Base-by-base conservation (phyloP, 2,888 invertebrate genomes). In the Phaonia tiefii region DNA sequence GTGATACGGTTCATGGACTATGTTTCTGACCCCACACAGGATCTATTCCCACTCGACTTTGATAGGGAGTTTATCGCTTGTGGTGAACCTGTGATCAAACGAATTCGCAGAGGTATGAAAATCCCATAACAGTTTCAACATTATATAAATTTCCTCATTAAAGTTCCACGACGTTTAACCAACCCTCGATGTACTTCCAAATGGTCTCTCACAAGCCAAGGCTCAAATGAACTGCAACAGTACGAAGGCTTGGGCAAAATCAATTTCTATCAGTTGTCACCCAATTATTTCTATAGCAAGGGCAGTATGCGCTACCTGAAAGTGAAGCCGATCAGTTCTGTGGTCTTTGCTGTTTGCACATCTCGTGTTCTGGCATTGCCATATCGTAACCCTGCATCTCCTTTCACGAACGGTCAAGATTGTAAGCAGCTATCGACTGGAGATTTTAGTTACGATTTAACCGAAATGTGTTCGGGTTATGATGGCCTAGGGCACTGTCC, bases 251-350 rank as follows among this genome's bases (percentile, higher is more conserved):
- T 95, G 4, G 92, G 92, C 15, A 93, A 92, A 79, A 91, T 93
- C 0, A 94, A 93, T 86, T 95, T 93, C 88, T 95, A 96, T 86
- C 92, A 93, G 37, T 88, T 96, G 49, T 92, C 94, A 84, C 92
- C 96, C 0, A 94, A 95, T 88, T 96, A 96, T 85, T 95, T 95
- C 90, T 94, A 89, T 76, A 87, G 84, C 0, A 89, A 91, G 42
- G 92, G 92, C 58, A 91, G 90, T 2, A 91, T 92, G 82, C 92
- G 93, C 54, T 91, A 88, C 85, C 90, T 86, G 83, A 86, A 92
- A 83, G 91, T 95, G 67, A 89, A 92, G 63, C 92, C 93, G 42
- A 88, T 91, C 1, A 92, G 92, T 20, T 92, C 93, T 11, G 80
- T 86, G 0, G 84, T 90, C n/a, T 90, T 95, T 13, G 91, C 91